Evolutionary conservation across 2,113 vertebrate species (phyloP), one percentile per base, ranked within the genome.

Genomic region (Poeciliopsis retropinna): DNA sequence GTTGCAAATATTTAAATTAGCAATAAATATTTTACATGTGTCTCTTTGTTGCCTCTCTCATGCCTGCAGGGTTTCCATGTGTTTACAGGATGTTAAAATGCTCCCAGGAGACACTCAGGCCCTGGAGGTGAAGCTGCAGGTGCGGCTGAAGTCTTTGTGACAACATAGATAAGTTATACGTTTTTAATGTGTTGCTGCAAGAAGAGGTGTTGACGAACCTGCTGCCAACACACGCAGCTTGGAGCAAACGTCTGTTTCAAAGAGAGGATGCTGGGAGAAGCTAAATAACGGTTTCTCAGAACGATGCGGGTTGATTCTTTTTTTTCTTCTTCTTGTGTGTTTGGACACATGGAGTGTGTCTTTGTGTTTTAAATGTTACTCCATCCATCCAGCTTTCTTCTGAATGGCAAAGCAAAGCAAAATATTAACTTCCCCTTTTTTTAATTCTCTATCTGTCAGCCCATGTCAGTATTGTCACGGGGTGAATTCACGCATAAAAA

Each of bases 1-100:
- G 83, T 69, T 67, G 66, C 75, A 88, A 91, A 88, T 72, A 84
- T 90, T 90, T 90, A 63, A 72, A 67, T 60, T 19, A 12, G 41
- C 0, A 9, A 39, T 72, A 87, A 91, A 94, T 77, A 84, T 67
- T 60, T 32, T 41, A 62, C 85, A 76, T 79, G 75, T 86, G 70
- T 60, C n/a, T 32, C 57, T n/a, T 47, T 54, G 31, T 29, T 0
- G 31, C 28, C 19, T 39, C 67, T 62, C 51, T 29, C 66, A 22
- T 39, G 31, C 17, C 47, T 1, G 25, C 22, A 27, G 25, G 34
- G 28, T 64, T 76, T 60, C 41, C 62, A 9, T 3, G 19, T 37
- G 71, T 75, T 75, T 78, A 65, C 4, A 22, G 17, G 57, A 22
- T 67, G 25, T 51, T 10, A 57, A 57, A 57, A n/a, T n/a, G 1